Evolutionary conservation across 2,113 vertebrate species (phyloP).

Genomic region (Azemiops feae): DNA sequence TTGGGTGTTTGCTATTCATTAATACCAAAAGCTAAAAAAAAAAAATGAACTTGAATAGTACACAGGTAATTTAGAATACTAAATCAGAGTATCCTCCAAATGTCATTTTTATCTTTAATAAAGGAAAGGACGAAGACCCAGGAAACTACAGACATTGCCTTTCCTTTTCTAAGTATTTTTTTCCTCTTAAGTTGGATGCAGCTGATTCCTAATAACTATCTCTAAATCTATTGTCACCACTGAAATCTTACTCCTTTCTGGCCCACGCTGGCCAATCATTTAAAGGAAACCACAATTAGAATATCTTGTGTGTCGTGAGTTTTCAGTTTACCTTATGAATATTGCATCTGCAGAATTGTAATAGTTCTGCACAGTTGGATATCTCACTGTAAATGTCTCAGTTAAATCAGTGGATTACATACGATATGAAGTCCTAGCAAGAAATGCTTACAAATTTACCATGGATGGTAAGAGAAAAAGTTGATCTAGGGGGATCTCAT

Average conservation of each 20-base stretch:
- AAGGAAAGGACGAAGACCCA: neutral
- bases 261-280: conserved; percentile 66
- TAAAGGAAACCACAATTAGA: conserved; percentile 55
- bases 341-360: neutral
- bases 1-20: neutral
- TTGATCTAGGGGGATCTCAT: neutral
- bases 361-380: neutral
- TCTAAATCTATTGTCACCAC: conserved; percentile 34
- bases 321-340: conserved; percentile 9
- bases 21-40: neutral
- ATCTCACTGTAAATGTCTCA: neutral
- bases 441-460: neutral
- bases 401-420: neutral
- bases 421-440: neutral
- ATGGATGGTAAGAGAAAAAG: neutral
- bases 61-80: neutral
- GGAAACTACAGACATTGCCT: conserved; percentile 13
- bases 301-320: conserved; percentile 29
- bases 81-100: neutral
- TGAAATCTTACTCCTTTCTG: conserved; percentile 37
- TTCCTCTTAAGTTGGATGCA: conserved; percentile 14
- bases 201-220: conserved; percentile 37
- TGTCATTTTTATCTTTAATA: neutral
- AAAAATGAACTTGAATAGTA: neutral
- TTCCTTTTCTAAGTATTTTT: conserved; percentile 23